Evolutionary conservation across 2,797 vertebrate genomes (phyloP), one percentile per base, ranked within the genome.

Genomic region (Chrosomus eos): DNA sequence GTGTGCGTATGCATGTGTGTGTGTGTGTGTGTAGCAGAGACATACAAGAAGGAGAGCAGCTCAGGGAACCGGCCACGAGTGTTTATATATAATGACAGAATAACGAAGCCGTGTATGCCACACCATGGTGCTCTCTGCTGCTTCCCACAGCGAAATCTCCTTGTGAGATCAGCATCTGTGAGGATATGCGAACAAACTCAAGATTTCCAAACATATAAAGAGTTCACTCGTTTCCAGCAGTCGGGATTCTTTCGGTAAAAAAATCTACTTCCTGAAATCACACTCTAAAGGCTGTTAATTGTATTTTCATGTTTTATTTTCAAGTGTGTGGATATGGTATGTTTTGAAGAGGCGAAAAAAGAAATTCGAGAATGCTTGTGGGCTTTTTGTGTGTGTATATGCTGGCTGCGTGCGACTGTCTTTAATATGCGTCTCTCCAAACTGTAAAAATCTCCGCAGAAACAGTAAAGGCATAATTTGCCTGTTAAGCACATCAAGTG

Each of bases 11-110:
- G 55, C 8, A 6, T 94, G 92, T 93, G 91, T 90, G 87, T 90
- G 89, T 68, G 75, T 68, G 80, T 83, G 71, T 75, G 80, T 70
- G 82, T 67, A 26, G 92, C 92, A 88, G 88, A 53, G 87, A 86
- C 84, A 89, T 62, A 83, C 14, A 83, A 83, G 40, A 83, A 77
- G 88, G 90, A 89, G 89, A 91, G 66, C 31, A 66, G 81, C 82
- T 77, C 72, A 74, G 66, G 92, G 94, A 91, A 92, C 92, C 94
- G 92, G 92, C 92, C 93, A 91, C 90, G 89, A 93, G 92, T 95
- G 94, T 95, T 94, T 94, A 94, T 95, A 91, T 95, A 93, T 95
- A 95, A 95, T 95, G 93, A 95, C 93, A 95, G 94, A 95, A 95
- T 95, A 95, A 94, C 94, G 95, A 95, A 95, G 93, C 92, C 91